Evolutionary conservation across 2,888 invertebrate genomes (phyloP), one percentile per base, ranked within the genome.

Genomic region (Meteorus cinctellus): DNA sequence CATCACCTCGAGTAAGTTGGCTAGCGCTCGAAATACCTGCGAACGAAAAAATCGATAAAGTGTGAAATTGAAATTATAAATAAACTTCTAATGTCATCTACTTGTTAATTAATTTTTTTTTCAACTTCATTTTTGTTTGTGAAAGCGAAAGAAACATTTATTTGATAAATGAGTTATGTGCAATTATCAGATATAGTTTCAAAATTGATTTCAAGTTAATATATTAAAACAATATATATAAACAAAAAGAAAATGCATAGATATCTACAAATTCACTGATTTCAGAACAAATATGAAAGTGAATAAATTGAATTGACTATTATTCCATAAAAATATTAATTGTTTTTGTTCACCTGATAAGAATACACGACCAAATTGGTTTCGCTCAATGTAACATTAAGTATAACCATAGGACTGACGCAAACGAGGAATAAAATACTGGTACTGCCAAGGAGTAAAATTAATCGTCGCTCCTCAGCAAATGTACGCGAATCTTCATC

Each of bases 1-100:
- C 81, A 93, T 92, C 67, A 95, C 91, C 90, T 95, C 95, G 86
- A 95, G 90, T 45, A 95, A 90, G 89, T 95, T 95, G 74, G 95
- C 94, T 68, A 94, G 87, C 0, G 94, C 94, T 19, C 94, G 92
- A 84, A 94, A 94, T 62, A 94, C 92, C 93, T 93, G 86, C 60
- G 77, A 81, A 66, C 34, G n/a, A 51, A 55, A 74, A 31, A 51
- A 65, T 36, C 41, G 14, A 45, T 12, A 66, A 60, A 51, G 19
- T 67, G 67, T 19, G 12, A 24, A 66, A 55, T 8, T 5, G 14
- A 69, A 14, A 48, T 10, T 16, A 27, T 14, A 45, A 55, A 59
- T 24, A 31, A 69, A 59, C 36, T 2, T 14, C 4, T 24, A 36
- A 48, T 48, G 16, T 16, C 10, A 14, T 48, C 4, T 2, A 48